Percentiles rank a stretch among this genome's conserved stretches.
phyloP scores from a whole-genome alignment of 2,888 invertebrate genomes.

The Pachymerium ferrugineum region DNA sequence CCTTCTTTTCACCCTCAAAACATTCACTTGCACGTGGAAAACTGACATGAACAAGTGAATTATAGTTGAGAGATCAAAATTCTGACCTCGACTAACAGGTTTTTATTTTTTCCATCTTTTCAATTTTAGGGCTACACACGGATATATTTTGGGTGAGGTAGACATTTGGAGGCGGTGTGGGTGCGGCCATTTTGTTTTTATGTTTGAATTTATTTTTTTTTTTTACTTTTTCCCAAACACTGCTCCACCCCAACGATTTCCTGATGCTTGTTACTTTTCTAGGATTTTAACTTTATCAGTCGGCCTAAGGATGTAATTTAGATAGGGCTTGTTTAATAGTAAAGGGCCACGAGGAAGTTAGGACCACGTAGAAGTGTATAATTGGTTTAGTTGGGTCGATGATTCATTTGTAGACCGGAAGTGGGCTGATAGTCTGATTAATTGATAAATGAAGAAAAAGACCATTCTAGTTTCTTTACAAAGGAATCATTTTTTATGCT shows the following conservation, averaged over 20 bases:
- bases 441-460: neutral
- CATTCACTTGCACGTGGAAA: neutral
- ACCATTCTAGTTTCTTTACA: neutral
- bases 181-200: neutral
- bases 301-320: neutral
- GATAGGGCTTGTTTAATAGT: neutral
- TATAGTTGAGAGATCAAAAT: neutral
- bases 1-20: too few species aligned
- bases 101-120: neutral
- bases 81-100: neutral
- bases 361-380: neutral
- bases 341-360: neutral
- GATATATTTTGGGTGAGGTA: slow-evolving; percentile 9
- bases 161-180: slow-evolving; percentile 12
- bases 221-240: neutral
- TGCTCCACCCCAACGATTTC: neutral
- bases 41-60: neutral
- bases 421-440: neutral
- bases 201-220: neutral
- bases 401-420: slow-evolving; percentile 2
- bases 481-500: too few species aligned
- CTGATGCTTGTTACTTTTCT: neutral
- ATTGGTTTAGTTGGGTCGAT: slow-evolving; percentile 14
- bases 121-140: neutral
- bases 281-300: too few species aligned